phyloP scores from a whole-genome alignment of 2,888 invertebrate species.

The Sussaba pulchella region DNA sequence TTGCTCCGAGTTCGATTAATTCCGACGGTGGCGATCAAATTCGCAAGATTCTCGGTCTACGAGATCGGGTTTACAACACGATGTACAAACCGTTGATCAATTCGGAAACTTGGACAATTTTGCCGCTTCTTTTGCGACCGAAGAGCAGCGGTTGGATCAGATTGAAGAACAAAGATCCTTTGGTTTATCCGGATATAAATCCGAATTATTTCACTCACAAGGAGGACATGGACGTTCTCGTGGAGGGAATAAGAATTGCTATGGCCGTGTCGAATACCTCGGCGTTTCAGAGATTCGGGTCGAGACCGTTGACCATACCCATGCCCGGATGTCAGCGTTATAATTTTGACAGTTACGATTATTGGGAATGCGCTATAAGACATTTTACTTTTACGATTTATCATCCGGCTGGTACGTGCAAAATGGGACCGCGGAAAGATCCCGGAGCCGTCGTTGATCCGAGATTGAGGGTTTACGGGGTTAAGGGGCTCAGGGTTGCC shows the following conservation, averaged over 20 bases:
- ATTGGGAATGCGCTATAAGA: conserved; percentile 94
- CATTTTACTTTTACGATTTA: conserved; percentile 94
- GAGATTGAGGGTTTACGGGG: conserved; percentile 91
- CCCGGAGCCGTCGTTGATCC: conserved; percentile 92
- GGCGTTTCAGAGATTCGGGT: conserved; percentile 93
- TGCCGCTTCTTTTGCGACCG: conserved; percentile 93
- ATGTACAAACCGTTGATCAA: conserved; percentile 93
- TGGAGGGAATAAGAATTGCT: conserved; percentile 94
- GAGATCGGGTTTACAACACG: conserved; percentile 93
- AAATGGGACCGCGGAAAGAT: conserved; percentile 93
- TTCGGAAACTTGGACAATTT: conserved; percentile 93
- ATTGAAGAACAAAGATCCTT: conserved; percentile 92
- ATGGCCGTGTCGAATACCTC: conserved; percentile 91
- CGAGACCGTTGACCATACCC: conserved; percentile 91
- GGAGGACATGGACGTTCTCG: conserved; percentile 91
- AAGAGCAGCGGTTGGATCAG: conserved; percentile 95
- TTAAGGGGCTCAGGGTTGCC: conserved; percentile 91
- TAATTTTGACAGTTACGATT: conserved; percentile 91
- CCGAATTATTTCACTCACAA: conserved; percentile 96
- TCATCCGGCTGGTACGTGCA: conserved; percentile 93
- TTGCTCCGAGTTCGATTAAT: conserved; percentile 93
- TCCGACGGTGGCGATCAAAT: conserved; percentile 94
- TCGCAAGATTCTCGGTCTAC: conserved; percentile 89
- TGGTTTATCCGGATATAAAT: conserved; percentile 93
- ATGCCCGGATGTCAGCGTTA: conserved; percentile 93